Evolutionary conservation across 1,140 invertebrate genomes (phyloP).

Genomic region (Drosophila leontia): DNA sequence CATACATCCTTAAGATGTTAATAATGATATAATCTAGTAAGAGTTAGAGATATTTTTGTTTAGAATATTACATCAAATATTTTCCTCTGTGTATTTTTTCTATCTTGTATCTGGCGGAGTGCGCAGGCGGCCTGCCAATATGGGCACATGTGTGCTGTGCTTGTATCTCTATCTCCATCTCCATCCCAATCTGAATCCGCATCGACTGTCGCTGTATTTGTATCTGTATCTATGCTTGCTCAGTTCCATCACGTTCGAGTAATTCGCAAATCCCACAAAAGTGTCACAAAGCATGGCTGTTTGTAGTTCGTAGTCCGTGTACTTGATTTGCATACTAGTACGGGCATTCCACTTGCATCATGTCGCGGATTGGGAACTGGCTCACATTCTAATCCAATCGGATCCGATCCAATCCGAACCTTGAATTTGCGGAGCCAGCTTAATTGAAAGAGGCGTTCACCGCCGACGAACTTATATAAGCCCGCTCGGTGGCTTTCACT

Average conservation of each 20-base stretch:
- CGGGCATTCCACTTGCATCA: slow-evolving; percentile 41
- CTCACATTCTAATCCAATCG: slow-evolving; percentile 58
- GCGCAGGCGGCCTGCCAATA: slow-evolving; percentile 69
- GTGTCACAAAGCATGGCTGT: slow-evolving; percentile 44
- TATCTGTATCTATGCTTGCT: slow-evolving; percentile 42
- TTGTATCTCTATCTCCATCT: slow-evolving; percentile 25
- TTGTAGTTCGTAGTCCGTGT: slow-evolving; percentile 37
- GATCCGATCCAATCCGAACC: slow-evolving; percentile 45
- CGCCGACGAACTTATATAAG: slow-evolving; percentile 18
- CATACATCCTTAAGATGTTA: not conserved
- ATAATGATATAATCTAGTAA: not conserved
- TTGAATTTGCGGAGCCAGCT: slow-evolving; percentile 44
- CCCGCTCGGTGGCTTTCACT: slow-evolving; percentile 31
- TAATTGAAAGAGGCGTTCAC: slow-evolving; percentile 60
- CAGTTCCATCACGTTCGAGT: slow-evolving; percentile 58
- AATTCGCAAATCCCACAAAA: slow-evolving; percentile 44
- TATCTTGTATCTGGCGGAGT: slow-evolving; percentile 53
- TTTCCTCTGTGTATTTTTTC: slow-evolving; percentile 26
- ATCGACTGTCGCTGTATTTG: slow-evolving; percentile 8
- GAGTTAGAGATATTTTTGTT: not conserved
- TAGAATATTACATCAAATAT: not conserved
- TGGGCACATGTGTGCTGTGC: slow-evolving; percentile 28
- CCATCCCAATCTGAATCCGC: slow-evolving; percentile 23
- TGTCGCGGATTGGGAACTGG: slow-evolving; percentile 34
- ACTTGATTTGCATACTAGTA: slow-evolving; percentile 51